Conservation (phyloP, 1,140 invertebrate species). For the Drosophila sturtevanti region DNA sequence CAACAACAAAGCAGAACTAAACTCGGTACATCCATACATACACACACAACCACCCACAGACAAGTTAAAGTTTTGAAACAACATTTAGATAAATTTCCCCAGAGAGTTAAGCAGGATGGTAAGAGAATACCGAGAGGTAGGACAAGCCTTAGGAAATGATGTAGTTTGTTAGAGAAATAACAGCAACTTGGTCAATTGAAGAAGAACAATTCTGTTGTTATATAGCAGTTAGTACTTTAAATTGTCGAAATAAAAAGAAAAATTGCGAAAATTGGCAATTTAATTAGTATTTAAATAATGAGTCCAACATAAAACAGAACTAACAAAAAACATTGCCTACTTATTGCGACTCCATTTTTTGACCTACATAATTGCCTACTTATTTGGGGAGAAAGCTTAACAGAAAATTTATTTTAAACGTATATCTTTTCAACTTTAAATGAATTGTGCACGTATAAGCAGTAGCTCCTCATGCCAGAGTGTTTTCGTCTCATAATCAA, state of each 20-base stretch:
- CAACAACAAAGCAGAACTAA: constrained; percentile 28
- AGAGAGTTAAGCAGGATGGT: constrained; percentile 43
- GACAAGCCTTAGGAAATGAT: constrained; percentile 45
- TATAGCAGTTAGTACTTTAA: constrained; percentile 26
- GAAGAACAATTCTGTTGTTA: constrained; percentile 20
- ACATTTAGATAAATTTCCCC: constrained; percentile 82
- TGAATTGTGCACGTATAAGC: too few species aligned
- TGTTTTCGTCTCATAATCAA: too few species aligned
- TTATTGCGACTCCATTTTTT: not conserved
- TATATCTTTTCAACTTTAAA: too few species aligned
- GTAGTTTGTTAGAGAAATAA: constrained; percentile 27
- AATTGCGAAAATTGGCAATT: not conserved
- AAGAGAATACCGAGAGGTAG: not conserved
- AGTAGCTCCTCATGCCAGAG: too few species aligned
- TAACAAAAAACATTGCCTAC: not conserved
- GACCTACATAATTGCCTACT: not conserved
- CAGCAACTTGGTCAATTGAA: constrained; percentile 32
- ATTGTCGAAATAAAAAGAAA: constrained; percentile 11
- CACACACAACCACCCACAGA: constrained; percentile 11
- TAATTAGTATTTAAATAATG: constrained; percentile 4
- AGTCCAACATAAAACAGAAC: not conserved
- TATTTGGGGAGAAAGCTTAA: too few species aligned
- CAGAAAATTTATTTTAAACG: too few species aligned
- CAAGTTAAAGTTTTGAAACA: constrained; percentile 80
- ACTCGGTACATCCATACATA: not conserved